phyloP scores from a whole-genome alignment of 2,113 vertebrate genomes.

The Platysteira castanea region DNA sequence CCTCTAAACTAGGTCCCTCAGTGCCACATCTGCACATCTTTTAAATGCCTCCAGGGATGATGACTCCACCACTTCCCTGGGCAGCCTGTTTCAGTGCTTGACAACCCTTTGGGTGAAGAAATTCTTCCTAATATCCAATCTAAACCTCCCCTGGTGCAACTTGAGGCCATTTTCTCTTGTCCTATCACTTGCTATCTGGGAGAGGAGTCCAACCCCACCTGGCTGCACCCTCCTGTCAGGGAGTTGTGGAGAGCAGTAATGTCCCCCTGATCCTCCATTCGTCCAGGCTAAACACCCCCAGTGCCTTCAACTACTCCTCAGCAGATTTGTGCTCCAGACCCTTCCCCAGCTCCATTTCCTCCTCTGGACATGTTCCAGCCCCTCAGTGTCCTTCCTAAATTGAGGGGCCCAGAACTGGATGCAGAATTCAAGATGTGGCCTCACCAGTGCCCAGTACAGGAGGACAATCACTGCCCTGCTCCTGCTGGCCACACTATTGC shows the following conservation, averaged over 20 bases:
- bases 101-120: background rate
- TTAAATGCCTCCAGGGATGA: background rate
- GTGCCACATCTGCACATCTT: background rate
- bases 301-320: background rate
- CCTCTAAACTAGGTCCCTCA: background rate
- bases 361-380: accelerated
- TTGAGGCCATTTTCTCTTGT: background rate
- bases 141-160: background rate
- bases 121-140: background rate
- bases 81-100: background rate
- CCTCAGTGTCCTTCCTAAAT: accelerated
- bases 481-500: background rate
- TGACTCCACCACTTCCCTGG: background rate
- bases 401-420: background rate
- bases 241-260: accelerated
- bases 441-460: background rate
- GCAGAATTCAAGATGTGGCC: accelerated
- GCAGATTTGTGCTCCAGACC: background rate
- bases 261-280: background rate
- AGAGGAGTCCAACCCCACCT: background rate
- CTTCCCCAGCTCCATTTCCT: accelerated
- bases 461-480: accelerated
- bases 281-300: background rate
- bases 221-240: background rate
- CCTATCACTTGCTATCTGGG: background rate